Evolutionary conservation across 2,888 invertebrate species (phyloP), one percentile per base, ranked within the genome.

Genomic region (Aphodius granarius): DNA sequence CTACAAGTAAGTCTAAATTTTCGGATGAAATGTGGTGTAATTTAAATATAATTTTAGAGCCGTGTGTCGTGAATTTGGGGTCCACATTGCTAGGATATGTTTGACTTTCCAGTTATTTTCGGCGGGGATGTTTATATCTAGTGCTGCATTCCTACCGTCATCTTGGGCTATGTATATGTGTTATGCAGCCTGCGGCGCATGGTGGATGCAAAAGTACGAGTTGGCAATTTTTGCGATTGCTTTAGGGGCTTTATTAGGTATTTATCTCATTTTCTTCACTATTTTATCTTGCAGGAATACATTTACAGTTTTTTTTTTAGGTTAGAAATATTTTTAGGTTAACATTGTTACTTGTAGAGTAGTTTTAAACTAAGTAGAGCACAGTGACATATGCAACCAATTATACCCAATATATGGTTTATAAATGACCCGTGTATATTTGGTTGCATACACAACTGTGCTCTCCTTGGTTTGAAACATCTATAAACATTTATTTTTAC

Each of bases 131-230:
- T 99, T 96, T 87, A 93, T 95, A 21, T 91, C 95, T 0, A 91
- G 93, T 79, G 92, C 96, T 0, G 96, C 98, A 0, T 94, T 96
- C 88, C 88, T 99, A 77, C 99, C 99, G 0, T 96, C 97, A 3
- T 94, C 96, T n/a, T 99, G 98, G 91, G 95, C 97, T 77, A 94
- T 95, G 93, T 95, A 96, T 82, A 91, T 97, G 83, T 93, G 93
- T 71, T 91, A 94, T 81, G 91, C 94, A 1, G 95, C 97, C 0
- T 90, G 95, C 82, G 97, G 96, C 13, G 94, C 95, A 78, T 98
- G 98, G 97, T 95, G 97, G 90, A 92, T 92, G 15, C 91, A 93
- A 73, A 91, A 93, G 79, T 94, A 94, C 85, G 91, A 94, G 78
- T 86, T 95, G 20, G 95, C 97, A 1, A 92, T 98, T 62, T 91